Evolutionary conservation across 2,113 vertebrate genomes (phyloP), one percentile per base, ranked within the genome.

Genomic region (Loxodonta africana): DNA sequence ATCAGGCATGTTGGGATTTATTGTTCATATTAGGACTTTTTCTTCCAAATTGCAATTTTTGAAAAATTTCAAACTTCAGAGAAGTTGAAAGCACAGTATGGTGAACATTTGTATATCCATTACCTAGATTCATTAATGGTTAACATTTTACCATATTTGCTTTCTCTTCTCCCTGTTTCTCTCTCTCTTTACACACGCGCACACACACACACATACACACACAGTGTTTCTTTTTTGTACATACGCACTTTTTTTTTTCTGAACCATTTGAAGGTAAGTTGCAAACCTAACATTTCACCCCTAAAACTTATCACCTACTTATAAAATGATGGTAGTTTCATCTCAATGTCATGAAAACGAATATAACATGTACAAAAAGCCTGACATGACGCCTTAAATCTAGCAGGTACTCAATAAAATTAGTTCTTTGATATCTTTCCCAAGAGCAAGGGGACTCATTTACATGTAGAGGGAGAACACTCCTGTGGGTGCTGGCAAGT

Each of bases 401-500:
- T 0, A 84, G 93, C 28, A 84, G 28, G 10, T 46, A 2, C 53
- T 57, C 53, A 57, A 2, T 57, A 57, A 57, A 57, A 57, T 57
- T 57, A 57, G 15, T 57, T 46, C 37, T 44, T 74, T 6, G 37
- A 0, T 14, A 57, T 53, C 41, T 20, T 74, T 15, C 69, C 5
- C 18, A 37, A 62, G 37, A 23, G 8, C 12, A 18, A 33, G 4
- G 41, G 53, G 51, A 37, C 5, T 46, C 51, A 23, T 12, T 23
- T 25, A 73, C 51, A 60, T 26, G 51, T 18, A 30, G 65, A 83
- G 15, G 20, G 48, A 7, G 8, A 14, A 5, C 8, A 65, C 51
- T 46, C 28, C 14, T 0, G 0, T 4, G 26, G 67, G 30, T 46
- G 30, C 21, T 62, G 28, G 8, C 21, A 8, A 6, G 0, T 62